phyloP scores from a whole-genome alignment of 2,888 invertebrate genomes.

The Lasius fuliginosus region DNA sequence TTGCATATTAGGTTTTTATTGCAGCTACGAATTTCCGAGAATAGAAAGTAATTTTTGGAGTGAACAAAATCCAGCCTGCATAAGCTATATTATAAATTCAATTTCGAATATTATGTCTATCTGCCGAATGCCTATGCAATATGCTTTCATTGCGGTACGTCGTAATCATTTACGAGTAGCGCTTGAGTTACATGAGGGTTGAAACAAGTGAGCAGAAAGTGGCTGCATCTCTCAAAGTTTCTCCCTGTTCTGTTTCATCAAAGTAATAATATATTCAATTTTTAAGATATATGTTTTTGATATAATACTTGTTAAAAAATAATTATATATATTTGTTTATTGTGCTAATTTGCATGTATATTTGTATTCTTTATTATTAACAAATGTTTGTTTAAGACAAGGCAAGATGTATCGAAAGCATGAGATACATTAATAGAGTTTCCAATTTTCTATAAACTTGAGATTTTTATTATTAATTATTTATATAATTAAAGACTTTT shows the following conservation, averaged over 20 bases:
- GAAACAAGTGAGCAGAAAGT: not conserved
- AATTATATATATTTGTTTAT: not conserved
- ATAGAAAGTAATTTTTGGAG: conserved; percentile 72
- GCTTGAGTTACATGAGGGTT: not conserved
- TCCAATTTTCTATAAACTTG: not conserved
- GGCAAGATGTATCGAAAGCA: not conserved
- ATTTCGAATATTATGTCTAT: conserved; percentile 53
- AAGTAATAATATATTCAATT: not conserved
- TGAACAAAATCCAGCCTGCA: conserved; percentile 64
- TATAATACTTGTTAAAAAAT: not conserved
- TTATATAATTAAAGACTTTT: not conserved
- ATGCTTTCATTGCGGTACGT: conserved; percentile 4
- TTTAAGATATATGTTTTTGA: not conserved
- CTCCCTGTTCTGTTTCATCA: not conserved
- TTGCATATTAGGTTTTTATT: conserved; percentile 62
- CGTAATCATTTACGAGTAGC: conserved; percentile 30
- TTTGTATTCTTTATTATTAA: not conserved
- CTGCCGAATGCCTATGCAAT: conserved; percentile 18
- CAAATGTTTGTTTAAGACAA: not conserved
- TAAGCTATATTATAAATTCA: conserved; percentile 60
- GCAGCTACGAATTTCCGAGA: conserved; percentile 48
- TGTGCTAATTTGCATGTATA: not conserved
- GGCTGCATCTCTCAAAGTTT: conserved; percentile 3
- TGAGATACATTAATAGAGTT: not conserved
- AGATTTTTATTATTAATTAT: not conserved